Conservation (phyloP, 2,888 invertebrate species). For the Polyommatus icarus region DNA sequence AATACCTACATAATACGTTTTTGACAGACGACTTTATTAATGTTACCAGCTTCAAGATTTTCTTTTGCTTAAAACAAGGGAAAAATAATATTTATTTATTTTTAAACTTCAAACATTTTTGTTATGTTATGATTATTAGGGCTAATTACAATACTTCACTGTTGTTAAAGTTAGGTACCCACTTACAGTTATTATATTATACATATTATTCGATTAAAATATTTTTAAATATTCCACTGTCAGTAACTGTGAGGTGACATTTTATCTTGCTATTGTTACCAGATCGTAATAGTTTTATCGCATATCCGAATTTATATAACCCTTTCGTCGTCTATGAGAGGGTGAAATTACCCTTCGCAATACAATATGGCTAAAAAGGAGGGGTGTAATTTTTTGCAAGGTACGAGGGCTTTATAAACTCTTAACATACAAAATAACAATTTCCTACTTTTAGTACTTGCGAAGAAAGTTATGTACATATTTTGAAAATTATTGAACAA, state of each 20-base stretch:
- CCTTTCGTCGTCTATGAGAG: constrained; percentile 62
- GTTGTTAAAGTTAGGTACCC: neutral
- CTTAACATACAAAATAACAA: neutral
- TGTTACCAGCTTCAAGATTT: neutral
- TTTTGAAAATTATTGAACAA: no score
- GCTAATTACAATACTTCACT: neutral
- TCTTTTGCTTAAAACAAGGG: neutral
- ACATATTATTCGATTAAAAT: neutral
- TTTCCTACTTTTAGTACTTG: neutral
- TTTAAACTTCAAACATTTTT: neutral
- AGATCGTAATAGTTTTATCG: constrained; percentile 38
- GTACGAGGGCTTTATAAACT: constrained; percentile 46
- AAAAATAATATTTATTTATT: neutral
- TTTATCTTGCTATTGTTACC: constrained; percentile 7
- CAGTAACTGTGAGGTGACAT: neutral
- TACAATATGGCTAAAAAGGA: constrained; percentile 51
- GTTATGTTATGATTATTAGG: neutral
- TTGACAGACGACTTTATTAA: neutral
- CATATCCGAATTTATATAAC: constrained; percentile 44
- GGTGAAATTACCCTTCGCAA: constrained; percentile 65
- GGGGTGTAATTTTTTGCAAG: constrained; percentile 61
- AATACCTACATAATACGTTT: no score
- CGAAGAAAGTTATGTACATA: no score
- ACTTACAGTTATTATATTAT: neutral
- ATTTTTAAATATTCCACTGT: neutral